phyloP scores from a whole-genome alignment of 2,797 vertebrate genomes.

The Vipera ursinii region DNA sequence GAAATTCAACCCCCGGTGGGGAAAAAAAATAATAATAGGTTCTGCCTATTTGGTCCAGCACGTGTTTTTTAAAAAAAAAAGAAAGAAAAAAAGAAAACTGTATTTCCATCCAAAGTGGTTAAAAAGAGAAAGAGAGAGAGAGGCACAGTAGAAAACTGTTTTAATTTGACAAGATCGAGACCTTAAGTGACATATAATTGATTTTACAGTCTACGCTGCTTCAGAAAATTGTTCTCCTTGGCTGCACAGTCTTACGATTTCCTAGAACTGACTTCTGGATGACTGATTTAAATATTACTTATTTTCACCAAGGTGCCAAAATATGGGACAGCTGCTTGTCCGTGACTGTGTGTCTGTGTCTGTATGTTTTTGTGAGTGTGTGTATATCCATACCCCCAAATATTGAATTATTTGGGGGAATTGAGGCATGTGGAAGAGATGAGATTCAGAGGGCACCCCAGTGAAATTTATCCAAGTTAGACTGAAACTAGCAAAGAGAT shows the following conservation, averaged over 20 bases:
- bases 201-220: slow-evolving; percentile 36
- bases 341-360: not conserved
- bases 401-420: not conserved
- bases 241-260: slow-evolving; percentile 21
- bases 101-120: not conserved
- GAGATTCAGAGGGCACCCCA: not conserved
- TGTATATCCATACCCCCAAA: not conserved
- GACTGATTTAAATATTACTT: not conserved
- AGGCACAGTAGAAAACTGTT: not conserved
- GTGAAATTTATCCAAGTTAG: not conserved
- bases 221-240: slow-evolving; percentile 34
- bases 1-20: not conserved
- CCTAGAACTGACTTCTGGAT: slow-evolving; percentile 29
- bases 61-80: not conserved
- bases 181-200: slow-evolving; percentile 33
- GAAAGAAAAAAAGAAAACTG: not conserved
- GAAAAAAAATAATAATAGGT: not conserved
- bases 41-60: not conserved
- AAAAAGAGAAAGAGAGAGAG: not conserved
- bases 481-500: not conserved
- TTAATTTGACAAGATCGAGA: slow-evolving; percentile 27
- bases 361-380: not conserved
- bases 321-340: not conserved
- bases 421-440: not conserved
- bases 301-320: not conserved